These are phyloP conservation scores for Eremobia ochroleuca DNA, from an alignment of 2,888 invertebrate species.

Conservation along the genomic window DNA sequence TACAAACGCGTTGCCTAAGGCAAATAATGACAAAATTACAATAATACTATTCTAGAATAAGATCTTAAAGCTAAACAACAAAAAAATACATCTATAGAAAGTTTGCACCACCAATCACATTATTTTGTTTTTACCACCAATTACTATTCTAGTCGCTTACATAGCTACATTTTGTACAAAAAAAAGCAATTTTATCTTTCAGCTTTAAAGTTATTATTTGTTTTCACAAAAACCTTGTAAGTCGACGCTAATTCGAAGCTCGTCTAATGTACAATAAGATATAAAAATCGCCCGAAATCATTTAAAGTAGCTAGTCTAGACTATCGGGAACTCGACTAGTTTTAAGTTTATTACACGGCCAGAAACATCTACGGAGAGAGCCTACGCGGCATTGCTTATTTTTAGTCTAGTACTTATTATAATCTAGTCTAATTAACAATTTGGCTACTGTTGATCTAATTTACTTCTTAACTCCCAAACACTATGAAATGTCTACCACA, in stretches of 20 bases:
- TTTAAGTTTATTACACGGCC: slow-evolving; percentile 78
- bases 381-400: slow-evolving; percentile 74
- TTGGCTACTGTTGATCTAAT: slow-evolving; percentile 81
- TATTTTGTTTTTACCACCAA: slow-evolving; percentile 79
- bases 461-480: slow-evolving; percentile 77
- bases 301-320: slow-evolving; percentile 81
- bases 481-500: slow-evolving; percentile 85
- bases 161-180: slow-evolving; percentile 77
- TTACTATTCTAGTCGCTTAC: slow-evolving; percentile 80
- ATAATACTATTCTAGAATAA: slow-evolving; percentile 71
- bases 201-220: slow-evolving; percentile 63
- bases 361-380: slow-evolving; percentile 83
- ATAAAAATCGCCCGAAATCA: slow-evolving; percentile 83
- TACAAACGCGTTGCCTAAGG: slow-evolving; percentile 78
- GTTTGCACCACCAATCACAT: slow-evolving; percentile 90
- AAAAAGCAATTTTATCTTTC: slow-evolving; percentile 69
- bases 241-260: slow-evolving; percentile 80
- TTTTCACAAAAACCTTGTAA: slow-evolving; percentile 71
- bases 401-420: slow-evolving; percentile 82
- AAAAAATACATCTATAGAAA: slow-evolving; percentile 82
- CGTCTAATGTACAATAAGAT: slow-evolving; percentile 81
- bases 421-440: slow-evolving; percentile 82
- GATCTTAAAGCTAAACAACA: slow-evolving; percentile 85
- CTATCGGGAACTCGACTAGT: slow-evolving; percentile 76
- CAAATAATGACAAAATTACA: slow-evolving; percentile 77